Evolutionary conservation across 2,888 invertebrate species (phyloP), one percentile per base, ranked within the genome.

Genomic region (Cheilosia vulpina): DNA sequence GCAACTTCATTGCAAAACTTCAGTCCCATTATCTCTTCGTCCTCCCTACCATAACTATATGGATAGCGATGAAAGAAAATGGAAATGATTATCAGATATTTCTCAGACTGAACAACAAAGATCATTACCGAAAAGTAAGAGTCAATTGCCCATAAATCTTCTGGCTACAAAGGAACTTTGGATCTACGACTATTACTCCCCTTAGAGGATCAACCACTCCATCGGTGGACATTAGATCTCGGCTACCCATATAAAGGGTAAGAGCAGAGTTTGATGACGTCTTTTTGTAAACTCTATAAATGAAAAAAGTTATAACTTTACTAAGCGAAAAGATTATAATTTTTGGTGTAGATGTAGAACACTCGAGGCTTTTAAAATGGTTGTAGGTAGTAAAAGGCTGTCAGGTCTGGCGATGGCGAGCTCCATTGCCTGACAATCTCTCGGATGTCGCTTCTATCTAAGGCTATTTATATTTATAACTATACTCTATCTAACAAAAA

Each of bases 1-100:
- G 97, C 96, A 55, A 98, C 96, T 93, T 98, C 98, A 91, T 98
- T 98, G 93, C 98, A 97, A 93, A 98, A 98, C 90, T 98, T 98
- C 87, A 99, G 94, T 0, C 98, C 98, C 95, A 98, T 96, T 43
- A 98, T 98, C 92, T 98, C 98, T 91, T 98, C 96, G 91, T 98
- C 98, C 93, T 98, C 98, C 66, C 98, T 93, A 0, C 98, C 98
- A 90, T 98, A 98, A 89, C 95, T 95, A 90, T 95, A 90, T 15
- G 21, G n/a, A 13, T n/a, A 47, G 7, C 41, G 15, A 11, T 5
- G 38, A 78, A 21, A n/a, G 31, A 27, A 27, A 43, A 43, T 19
- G 45, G 62, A 45, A 15, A 63, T 34, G 6, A 27, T 38, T 45
- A 19, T 17, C 2, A 38, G 38, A 17, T 43, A 4, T 2, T 31